Base-by-base conservation (phyloP, 2,797 vertebrate species). In the Cynodonichthys magdalenae region DNA sequence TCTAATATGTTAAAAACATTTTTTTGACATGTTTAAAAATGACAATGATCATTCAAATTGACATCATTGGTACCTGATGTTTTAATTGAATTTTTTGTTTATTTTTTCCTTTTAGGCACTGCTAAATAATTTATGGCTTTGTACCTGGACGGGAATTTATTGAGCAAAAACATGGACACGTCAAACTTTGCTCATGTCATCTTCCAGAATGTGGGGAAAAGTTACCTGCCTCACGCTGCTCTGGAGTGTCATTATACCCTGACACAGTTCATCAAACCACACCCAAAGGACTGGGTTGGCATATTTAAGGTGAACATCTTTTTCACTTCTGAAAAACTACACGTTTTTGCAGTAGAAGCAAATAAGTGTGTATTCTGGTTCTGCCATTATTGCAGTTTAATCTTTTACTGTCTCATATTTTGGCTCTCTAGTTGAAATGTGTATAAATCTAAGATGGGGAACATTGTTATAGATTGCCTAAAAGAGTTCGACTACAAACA, bases 111-210 rank as follows among this genome's bases (percentile, higher is more conserved):
- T 10, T 74, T 19, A 91, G 89, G 70, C 60, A 63, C 79, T 86
- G 67, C 81, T 93, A 87, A 91, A 66, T 86, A 75, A 91, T 82
- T 84, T 74, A 97, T 97, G 95, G 94, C 92, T 74, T 93, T 95
- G 71, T 93, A 95, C 89, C 93, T 94, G 89, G 95, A 97, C 71
- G 82, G 93, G 77, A 90, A 93, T 0, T 92, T 92, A 84, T 82
- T 93, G 75, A 77, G 77, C 59, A 93, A 73, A 80, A 49, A 92
- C 83, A 94, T 96, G 92, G 97, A 99, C 89, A 96, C 94, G 11
- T 98, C 97, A 63, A 99, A 99, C 89, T 99, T 99, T 93, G 97
- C 98, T 28, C 98, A 99, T 51, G 98, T 99, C 81, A 97, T 99
- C 91, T 99, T 99, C 92, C 97, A 99, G 91, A 98, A 99, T 88